These are phyloP conservation scores for Monodelphis domestica DNA, from an alignment of 2,797 vertebrate species.

Conservation along the genomic window DNA sequence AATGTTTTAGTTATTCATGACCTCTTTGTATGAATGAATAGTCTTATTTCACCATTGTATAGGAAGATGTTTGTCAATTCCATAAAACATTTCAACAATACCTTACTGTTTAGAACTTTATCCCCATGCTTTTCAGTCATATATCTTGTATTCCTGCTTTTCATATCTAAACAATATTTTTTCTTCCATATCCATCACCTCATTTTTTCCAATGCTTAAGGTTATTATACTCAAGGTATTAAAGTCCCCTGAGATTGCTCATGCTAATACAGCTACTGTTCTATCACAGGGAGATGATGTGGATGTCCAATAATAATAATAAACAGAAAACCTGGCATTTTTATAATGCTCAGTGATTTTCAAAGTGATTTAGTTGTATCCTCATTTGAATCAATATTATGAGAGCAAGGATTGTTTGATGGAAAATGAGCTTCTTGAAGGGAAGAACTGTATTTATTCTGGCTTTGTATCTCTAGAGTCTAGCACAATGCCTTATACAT, in stretches of 20 bases:
- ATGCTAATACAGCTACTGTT: not conserved
- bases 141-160: not conserved
- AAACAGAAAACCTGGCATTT: not conserved
- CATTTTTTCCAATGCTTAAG: not conserved
- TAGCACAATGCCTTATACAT: too few relatives aligned
- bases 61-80: conserved; percentile 7
- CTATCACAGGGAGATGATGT: not conserved
- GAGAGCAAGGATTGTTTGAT: not conserved
- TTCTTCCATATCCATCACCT: not conserved
- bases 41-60: not conserved
- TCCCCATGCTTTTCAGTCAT: not conserved
- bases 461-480: not conserved
- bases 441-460: not conserved
- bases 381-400: not conserved
- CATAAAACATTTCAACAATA: not conserved
- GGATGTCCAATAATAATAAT: not conserved
- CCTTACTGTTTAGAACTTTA: not conserved
- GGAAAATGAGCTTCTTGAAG: not conserved
- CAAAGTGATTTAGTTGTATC: not conserved
- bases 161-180: not conserved
- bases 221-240: not conserved
- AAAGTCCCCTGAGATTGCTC: not conserved
- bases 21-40: not conserved
- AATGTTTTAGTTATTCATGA: not conserved
- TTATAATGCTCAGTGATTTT: not conserved